These are phyloP conservation scores for Colletes latitarsis DNA, from an alignment of 1,140 invertebrate genomes.

Conservation along the genomic window DNA sequence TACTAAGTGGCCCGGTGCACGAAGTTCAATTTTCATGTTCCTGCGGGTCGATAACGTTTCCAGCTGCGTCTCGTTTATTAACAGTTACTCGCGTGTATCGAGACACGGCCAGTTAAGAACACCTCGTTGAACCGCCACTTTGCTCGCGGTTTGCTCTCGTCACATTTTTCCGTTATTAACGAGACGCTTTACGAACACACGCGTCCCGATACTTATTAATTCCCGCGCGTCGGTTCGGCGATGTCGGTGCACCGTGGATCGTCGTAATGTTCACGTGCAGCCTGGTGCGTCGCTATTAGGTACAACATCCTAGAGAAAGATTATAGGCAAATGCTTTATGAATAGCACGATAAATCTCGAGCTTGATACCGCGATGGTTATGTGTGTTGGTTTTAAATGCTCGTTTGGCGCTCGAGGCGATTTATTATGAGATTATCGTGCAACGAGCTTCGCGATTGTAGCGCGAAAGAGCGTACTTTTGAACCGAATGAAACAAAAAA, in stretches of 20 bases:
- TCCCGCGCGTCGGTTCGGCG: neutral
- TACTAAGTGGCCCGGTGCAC: neutral
- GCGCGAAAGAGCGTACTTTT: neutral
- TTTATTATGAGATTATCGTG: conserved; percentile 63
- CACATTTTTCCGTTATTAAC: conserved; percentile 21
- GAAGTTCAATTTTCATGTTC: conserved; percentile 6
- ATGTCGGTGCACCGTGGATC: neutral
- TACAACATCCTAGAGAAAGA: conserved; percentile 27
- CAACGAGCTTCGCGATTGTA: conserved; percentile 14
- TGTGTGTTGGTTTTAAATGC: conserved; percentile 56
- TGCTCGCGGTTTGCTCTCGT: neutral
- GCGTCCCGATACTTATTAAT: conserved; percentile 36
- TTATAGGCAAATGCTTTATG: conserved; percentile 56
- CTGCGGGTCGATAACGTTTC: neutral
- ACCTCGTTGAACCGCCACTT: neutral
- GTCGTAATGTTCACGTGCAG: neutral
- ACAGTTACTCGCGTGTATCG: neutral
- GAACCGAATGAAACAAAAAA: too few relatives aligned
- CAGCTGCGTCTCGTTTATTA: neutral
- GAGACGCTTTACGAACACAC: conserved; percentile 22
- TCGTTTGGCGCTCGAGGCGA: conserved; percentile 49
- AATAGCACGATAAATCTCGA: conserved; percentile 61
- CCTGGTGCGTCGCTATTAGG: conserved; percentile 23
- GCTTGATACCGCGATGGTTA: conserved; percentile 28
- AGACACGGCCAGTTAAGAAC: neutral